A percentile compares a stretch with the other conserved stretches of the same genome.
These are phyloP conservation scores for Mohoua ochrocephala DNA, from an alignment of 2,113 vertebrate species.

Conservation along the genomic window DNA sequence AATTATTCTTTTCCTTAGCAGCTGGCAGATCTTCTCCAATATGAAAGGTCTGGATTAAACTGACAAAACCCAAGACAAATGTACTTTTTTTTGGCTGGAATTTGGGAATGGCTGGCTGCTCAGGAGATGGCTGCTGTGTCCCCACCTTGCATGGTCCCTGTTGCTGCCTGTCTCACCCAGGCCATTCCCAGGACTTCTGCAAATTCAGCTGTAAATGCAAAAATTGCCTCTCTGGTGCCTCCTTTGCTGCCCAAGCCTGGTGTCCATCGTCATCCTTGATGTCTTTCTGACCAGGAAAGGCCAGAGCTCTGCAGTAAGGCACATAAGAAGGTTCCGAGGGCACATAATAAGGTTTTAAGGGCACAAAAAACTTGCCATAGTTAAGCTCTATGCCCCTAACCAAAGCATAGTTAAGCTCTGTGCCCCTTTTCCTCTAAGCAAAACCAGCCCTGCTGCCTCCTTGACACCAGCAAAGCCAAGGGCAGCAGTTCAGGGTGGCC, in stretches of 20 bases:
- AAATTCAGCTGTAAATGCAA: neutral
- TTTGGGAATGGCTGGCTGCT: neutral
- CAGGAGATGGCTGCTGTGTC: neutral
- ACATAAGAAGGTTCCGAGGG: neutral
- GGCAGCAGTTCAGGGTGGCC: neutral
- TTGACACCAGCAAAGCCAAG: neutral
- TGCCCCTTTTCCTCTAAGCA: neutral
- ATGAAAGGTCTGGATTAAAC: slow-evolving; percentile 7
- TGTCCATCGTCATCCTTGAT: fast-evolving
- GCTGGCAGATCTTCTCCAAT: slow-evolving; percentile 18
- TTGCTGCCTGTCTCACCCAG: neutral
- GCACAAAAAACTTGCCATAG: fast-evolving
- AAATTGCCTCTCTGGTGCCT: neutral
- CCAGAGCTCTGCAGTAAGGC: neutral
- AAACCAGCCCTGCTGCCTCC: neutral
- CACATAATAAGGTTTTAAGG: neutral
- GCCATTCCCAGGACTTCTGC: neutral
- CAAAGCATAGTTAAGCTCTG: neutral
- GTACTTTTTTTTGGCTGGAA: neutral
- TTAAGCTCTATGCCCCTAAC: neutral
- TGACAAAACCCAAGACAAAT: neutral
- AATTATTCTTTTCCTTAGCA: slow-evolving; percentile 29
- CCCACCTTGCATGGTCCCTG: neutral
- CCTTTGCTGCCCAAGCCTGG: neutral
- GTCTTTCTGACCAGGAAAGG: neutral